phyloP scores from a whole-genome alignment of 1,140 invertebrate genomes.

The Plectrocnemia conspersa region DNA sequence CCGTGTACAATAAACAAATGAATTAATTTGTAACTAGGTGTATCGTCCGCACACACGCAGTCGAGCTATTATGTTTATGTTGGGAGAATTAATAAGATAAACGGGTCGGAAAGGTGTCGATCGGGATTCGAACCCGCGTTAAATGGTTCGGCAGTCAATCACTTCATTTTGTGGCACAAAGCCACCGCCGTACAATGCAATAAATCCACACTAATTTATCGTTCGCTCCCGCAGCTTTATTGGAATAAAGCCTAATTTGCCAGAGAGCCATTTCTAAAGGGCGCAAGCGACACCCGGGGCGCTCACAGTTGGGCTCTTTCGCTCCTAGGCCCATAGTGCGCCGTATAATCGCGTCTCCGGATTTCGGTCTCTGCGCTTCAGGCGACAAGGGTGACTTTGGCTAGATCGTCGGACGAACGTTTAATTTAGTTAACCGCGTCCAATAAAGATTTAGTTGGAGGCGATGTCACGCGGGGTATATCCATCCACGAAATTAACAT shows the following conservation, averaged over 20 bases:
- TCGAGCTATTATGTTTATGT: neutral
- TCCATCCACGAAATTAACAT: neutral
- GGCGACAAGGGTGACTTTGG: neutral
- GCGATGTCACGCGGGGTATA: constrained; percentile 11
- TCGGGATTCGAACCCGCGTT: constrained; percentile 31
- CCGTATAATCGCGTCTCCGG: neutral
- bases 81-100: neutral
- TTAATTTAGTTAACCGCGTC: constrained; percentile 35
- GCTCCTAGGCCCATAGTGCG: neutral
- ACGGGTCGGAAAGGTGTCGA: constrained; percentile 13
- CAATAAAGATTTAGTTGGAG: constrained; percentile 32
- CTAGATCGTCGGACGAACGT: constrained; percentile 9
- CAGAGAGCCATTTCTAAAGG: constrained; percentile 1
- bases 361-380: constrained; percentile 1
- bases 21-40: too few relatives aligned
- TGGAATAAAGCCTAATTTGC: constrained; percentile 33
- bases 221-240: constrained; percentile 29
- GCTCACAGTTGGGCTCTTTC: neutral
- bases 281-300: neutral
- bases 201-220: constrained; percentile 35
- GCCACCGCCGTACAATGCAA: constrained; percentile 16
- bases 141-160: constrained; percentile 30
- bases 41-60: neutral
- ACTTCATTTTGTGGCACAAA: constrained; percentile 24
- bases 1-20: too few relatives aligned